phyloP scores from a whole-genome alignment of 2,797 vertebrate species.

The Semotilus atromaculatus region DNA sequence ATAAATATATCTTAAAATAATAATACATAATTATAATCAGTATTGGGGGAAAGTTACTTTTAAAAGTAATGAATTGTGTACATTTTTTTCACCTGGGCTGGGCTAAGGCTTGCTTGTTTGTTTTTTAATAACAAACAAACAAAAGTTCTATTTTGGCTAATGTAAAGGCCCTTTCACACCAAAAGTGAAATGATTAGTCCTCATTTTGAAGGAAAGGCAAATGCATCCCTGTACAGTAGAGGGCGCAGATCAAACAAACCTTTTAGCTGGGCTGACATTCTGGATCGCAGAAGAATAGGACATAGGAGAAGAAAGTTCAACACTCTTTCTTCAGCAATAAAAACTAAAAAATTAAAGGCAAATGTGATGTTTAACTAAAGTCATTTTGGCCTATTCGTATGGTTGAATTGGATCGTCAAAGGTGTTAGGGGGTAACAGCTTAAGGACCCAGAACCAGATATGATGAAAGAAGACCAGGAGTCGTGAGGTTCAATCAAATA shows the following conservation, averaged over 20 bases:
- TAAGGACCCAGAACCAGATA: too few species aligned
- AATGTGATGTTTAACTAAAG: not conserved
- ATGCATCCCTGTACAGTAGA: not conserved
- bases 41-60: not conserved
- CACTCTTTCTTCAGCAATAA: not conserved
- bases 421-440: too few species aligned
- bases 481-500: too few species aligned
- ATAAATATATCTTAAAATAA: too few species aligned
- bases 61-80: not conserved
- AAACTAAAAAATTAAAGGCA: not conserved
- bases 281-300: not conserved
- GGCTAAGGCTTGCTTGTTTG: not conserved
- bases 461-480: too few species aligned
- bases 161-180: not conserved
- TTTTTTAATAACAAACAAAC: not conserved
- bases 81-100: not conserved
- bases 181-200: not conserved
- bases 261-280: not conserved
- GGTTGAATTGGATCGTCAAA: not conserved
- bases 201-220: not conserved
- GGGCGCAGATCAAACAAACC: not conserved
- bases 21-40: too few species aligned
- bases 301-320: not conserved
- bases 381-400: not conserved
- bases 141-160: not conserved